A percentile compares a stretch with the other conserved stretches of the same genome.
phyloP scores from a whole-genome alignment of 2,888 invertebrate genomes.

The Dicyrtoma fusca region DNA sequence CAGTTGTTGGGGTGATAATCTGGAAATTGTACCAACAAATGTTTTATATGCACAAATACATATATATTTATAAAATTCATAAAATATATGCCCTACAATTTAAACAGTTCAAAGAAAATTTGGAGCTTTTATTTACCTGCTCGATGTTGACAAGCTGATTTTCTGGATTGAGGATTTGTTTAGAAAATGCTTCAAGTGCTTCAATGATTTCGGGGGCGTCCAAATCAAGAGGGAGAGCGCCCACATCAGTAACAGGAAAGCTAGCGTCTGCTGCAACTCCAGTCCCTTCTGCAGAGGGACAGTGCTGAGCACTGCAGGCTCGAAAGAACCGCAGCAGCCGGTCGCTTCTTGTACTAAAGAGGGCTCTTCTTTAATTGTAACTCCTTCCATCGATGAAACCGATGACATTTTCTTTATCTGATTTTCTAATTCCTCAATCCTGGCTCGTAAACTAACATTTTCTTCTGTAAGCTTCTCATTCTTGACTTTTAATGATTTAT shows the following conservation, averaged over 20 bases:
- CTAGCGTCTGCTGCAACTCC: constrained; percentile 48
- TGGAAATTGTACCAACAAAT: background rate
- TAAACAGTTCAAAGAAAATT: too few relatives aligned
- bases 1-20: constrained; percentile 28
- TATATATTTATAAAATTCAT: background rate
- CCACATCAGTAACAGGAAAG: constrained; percentile 49
- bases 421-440: constrained; percentile 46
- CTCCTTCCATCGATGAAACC: background rate
- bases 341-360: constrained; percentile 21
- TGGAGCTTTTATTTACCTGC: constrained; percentile 45
- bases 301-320: constrained; percentile 57
- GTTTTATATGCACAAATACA: background rate
- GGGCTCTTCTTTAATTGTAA: constrained; percentile 29
- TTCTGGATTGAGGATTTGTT: constrained; percentile 45
- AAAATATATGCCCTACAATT: background rate
- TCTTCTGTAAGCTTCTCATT: constrained; percentile 44
- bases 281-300: constrained; percentile 57
- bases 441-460: constrained; percentile 41
- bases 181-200: constrained; percentile 50
- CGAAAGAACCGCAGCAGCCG: constrained; percentile 43
- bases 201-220: constrained; percentile 52
- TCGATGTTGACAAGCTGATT: constrained; percentile 41
- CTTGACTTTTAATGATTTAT: constrained; percentile 36
- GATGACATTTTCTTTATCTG: constrained; percentile 38
- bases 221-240: constrained; percentile 50